These are phyloP conservation scores for Charadrius vociferus DNA, from an alignment of 2,113 vertebrate genomes.

Conservation along the genomic window DNA sequence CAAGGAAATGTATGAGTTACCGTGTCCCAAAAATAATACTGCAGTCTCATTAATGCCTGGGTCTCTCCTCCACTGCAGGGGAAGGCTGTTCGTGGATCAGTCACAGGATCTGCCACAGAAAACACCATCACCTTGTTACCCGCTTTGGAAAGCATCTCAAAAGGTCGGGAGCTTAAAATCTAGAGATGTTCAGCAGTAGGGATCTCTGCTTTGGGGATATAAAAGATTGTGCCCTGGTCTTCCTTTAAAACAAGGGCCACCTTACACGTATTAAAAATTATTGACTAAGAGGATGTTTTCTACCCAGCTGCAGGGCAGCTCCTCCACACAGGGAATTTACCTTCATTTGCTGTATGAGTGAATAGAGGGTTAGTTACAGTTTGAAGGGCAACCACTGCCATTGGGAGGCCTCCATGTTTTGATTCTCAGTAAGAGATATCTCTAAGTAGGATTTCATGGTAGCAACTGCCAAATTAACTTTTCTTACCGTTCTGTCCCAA, in stretches of 20 bases:
- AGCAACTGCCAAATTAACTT: not conserved
- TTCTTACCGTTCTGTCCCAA: slow-evolving; percentile 75
- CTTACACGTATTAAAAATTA: not conserved
- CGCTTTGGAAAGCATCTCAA: not conserved
- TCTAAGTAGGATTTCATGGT: not conserved
- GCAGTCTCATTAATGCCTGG: slow-evolving; percentile 78
- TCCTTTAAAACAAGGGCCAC: not conserved
- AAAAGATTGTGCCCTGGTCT: not conserved
- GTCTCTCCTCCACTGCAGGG: slow-evolving; percentile 82
- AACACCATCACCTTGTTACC: not conserved
- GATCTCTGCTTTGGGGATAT: not conserved
- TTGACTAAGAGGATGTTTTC: not conserved
- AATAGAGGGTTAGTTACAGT: not conserved
- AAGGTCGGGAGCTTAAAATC: not conserved
- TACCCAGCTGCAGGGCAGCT: not conserved
- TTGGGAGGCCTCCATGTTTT: not conserved
- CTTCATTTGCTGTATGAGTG: not conserved
- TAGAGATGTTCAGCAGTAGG: not conserved
- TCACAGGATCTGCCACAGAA: slow-evolving; percentile 65
- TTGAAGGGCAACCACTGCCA: not conserved
- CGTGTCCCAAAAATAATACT: slow-evolving; percentile 86
- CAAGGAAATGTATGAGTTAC: slow-evolving; percentile 63
- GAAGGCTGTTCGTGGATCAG: slow-evolving; percentile 80
- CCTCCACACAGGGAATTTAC: not conserved
- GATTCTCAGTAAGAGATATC: not conserved